Percentiles rank a stretch among this genome's conserved stretches.
Evolutionary conservation across 2,113 vertebrate genomes (phyloP).

Genomic region (Enhydra lutris): DNA sequence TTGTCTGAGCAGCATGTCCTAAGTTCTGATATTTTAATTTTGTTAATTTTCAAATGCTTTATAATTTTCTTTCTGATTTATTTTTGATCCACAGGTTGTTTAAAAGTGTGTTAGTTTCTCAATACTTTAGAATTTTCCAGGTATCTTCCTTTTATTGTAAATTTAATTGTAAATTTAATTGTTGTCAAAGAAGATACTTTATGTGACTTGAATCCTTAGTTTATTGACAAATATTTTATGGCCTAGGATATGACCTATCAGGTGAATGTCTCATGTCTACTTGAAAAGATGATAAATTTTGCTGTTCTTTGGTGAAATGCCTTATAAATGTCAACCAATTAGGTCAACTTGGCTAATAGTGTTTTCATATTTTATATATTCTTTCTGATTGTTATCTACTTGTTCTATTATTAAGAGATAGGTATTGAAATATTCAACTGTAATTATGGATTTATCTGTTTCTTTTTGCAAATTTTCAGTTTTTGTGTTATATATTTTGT

Average conservation of each 20-base stretch:
- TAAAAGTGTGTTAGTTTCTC: not conserved
- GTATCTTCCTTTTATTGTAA: not conserved
- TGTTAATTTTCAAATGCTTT: not conserved
- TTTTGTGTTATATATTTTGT: not conserved
- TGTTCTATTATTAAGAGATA: not conserved
- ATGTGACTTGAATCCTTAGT: not conserved
- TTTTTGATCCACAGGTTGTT: not conserved
- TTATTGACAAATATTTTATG: not conserved
- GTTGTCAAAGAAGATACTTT: not conserved
- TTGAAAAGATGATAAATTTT: not conserved
- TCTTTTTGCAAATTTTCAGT: not conserved
- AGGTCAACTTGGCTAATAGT: not conserved
- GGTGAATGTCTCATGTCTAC: not conserved
- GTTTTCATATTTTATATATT: not conserved
- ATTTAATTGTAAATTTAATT: not conserved
- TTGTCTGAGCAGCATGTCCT: not conserved
- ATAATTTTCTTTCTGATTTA: not conserved
- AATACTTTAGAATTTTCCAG: not conserved
- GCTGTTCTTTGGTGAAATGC: not conserved
- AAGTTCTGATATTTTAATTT: not conserved
- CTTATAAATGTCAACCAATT: not conserved
- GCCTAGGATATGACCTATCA: not conserved
- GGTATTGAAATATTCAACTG: not conserved
- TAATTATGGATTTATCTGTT: not conserved
- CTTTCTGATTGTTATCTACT: not conserved